phyloP scores from a whole-genome alignment of 1,140 invertebrate genomes.

The Calliphora vicina region DNA sequence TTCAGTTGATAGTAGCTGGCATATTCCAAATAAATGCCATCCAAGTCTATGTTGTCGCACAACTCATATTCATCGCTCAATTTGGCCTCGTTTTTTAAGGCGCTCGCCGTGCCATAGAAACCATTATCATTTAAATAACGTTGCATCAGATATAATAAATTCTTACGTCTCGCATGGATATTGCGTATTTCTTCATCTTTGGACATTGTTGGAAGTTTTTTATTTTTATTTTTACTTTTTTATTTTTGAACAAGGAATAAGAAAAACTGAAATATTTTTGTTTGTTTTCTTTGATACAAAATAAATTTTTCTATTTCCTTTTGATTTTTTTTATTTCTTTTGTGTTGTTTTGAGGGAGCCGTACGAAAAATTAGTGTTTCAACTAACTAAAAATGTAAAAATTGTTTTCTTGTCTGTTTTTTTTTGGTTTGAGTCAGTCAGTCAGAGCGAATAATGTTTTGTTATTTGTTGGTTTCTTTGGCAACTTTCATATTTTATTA shows the following conservation, averaged over 20 bases:
- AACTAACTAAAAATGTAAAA: neutral
- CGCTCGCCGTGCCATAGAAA: constrained; percentile 70
- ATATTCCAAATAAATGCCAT: constrained; percentile 87
- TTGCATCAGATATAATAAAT: constrained; percentile 80
- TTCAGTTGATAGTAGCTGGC: constrained; percentile 85
- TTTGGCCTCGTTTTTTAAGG: constrained; percentile 75
- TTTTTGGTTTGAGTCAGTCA: neutral
- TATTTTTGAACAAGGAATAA: neutral
- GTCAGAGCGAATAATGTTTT: neutral
- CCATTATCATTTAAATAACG: constrained; percentile 80
- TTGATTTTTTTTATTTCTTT: neutral
- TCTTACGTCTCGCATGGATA: constrained; percentile 69
- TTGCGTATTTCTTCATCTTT: constrained; percentile 53
- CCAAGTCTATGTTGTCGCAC: constrained; percentile 91
- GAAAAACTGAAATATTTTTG: neutral
- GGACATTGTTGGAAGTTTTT: neutral
- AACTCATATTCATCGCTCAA: constrained; percentile 75
- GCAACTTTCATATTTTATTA: neutral
- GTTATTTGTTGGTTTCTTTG: neutral
- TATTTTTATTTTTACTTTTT: neutral
- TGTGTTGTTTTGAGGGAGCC: too few relatives aligned
- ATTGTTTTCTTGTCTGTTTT: neutral
- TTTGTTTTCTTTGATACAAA: neutral
- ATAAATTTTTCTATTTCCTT: neutral
- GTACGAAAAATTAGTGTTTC: neutral